Evolutionary conservation across 2,888 invertebrate genomes (phyloP), one percentile per base, ranked within the genome.

Genomic region (Pegoplata infirma): DNA sequence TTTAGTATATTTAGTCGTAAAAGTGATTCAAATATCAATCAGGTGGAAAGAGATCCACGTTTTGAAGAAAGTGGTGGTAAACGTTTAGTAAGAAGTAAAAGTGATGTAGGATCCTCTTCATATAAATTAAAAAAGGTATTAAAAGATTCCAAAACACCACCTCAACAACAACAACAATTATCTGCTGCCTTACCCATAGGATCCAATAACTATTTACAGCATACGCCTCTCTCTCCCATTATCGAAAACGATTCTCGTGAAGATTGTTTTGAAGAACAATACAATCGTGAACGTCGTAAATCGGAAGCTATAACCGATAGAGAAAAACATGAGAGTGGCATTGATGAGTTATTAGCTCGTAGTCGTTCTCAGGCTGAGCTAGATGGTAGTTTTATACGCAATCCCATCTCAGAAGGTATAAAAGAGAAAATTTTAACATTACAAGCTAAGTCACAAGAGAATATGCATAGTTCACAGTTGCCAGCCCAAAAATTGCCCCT

Each of bases 211-310:
- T 91, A 92, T 76, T 91, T 92, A 69, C 92, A 92, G 81, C 94
- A 94, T 85, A 91, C 93, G 72, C 95, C 94, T 84, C 86, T 96
- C 17, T 94, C 95, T 7, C 95, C 95, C 0, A 95, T 96, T 61
- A 95, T 95, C 81, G 95, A 95, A 89, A 93, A 93, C 80, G 92
- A 93, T 10, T 94, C 93, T 14, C 91, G 93, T 81, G 94, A 94
- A 83, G 94, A 94, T 85, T 94, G 93, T 84, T 87, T 87, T 16
- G 91, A 82, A 16, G 84, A 85, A 56, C 82, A 84, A 10, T 84
- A 82, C 25, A 83, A 81, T 66, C 82, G 84, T 2, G 88, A 88
- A 77, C 83, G 88, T 16, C 88, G 88, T 61, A 88, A 88, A 67
- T 88, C 88, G 44, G 88, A 88, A 63, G 88, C 88, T 6, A 86